phyloP scores from a whole-genome alignment of 2,888 invertebrate species.

The Invenusta paracnida region DNA sequence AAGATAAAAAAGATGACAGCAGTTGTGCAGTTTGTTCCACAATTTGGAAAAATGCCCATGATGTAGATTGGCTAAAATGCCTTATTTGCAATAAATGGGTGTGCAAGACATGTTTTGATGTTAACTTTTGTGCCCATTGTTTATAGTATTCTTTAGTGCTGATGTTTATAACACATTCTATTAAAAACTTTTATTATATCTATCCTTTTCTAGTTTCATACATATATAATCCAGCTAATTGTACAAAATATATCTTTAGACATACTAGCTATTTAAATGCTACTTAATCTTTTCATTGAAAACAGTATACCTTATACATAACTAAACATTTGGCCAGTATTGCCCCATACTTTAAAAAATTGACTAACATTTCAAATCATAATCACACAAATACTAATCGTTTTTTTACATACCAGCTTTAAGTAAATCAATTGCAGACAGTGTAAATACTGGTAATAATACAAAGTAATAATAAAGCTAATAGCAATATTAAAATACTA shows the following conservation, averaged over 20 bases:
- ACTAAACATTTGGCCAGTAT: not conserved
- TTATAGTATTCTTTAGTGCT: not conserved
- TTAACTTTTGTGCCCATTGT: not conserved
- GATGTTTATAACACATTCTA: not conserved
- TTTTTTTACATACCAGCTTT: not conserved
- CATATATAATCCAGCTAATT: not conserved
- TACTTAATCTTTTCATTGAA: not conserved
- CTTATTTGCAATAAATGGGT: not conserved
- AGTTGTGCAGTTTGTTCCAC: not conserved
- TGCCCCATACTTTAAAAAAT: not conserved
- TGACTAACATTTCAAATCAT: not conserved
- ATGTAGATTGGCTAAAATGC: not conserved
- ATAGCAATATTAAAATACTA: too few relatives aligned
- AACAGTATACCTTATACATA: not conserved
- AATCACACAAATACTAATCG: not conserved
- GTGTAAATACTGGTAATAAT: not conserved
- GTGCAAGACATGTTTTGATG: not conserved
- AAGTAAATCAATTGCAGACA: not conserved
- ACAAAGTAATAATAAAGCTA: not conserved
- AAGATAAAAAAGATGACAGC: not conserved
- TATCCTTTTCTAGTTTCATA: not conserved
- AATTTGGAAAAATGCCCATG: not conserved
- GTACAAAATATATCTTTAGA: not conserved
- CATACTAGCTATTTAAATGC: not conserved
- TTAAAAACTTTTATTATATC: not conserved